phyloP scores from a whole-genome alignment of 2,797 vertebrate species.

The Sebastes oblongus region DNA sequence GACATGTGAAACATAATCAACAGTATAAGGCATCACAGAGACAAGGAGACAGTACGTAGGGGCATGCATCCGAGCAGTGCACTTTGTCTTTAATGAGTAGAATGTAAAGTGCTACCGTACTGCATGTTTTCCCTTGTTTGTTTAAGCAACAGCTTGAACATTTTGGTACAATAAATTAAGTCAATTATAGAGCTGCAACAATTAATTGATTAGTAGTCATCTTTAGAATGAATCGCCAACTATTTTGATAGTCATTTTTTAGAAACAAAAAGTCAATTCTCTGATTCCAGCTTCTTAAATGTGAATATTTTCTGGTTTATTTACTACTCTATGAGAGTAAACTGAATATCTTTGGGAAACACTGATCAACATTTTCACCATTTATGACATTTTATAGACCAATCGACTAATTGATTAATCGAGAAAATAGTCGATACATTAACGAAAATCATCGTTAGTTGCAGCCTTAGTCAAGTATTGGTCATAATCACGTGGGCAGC shows the following conservation, averaged over 20 bases:
- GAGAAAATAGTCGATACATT: too few species aligned
- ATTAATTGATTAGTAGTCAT: not conserved
- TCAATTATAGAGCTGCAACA: not conserved
- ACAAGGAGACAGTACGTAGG: not conserved
- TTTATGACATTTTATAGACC: too few species aligned
- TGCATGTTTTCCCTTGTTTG: not conserved
- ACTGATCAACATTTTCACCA: too few species aligned
- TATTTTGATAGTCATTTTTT: too few species aligned
- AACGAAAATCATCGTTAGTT: too few species aligned
- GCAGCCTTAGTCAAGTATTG: not conserved
- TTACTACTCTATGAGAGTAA: too few species aligned
- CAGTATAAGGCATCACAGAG: conserved; percentile 14
- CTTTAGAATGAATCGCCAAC: too few species aligned
- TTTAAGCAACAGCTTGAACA: not conserved
- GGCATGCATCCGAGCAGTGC: not conserved
- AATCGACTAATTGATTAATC: too few species aligned
- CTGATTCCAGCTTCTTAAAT: too few species aligned
- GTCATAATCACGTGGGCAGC: not conserved
- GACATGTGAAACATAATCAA: conserved; percentile 16
- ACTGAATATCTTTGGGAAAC: too few species aligned
- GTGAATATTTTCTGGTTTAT: too few species aligned
- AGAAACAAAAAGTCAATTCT: too few species aligned
- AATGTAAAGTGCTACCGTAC: not conserved
- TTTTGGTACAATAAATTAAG: not conserved
- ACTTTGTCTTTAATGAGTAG: not conserved